These are phyloP conservation scores for Oenanthe melanoleuca DNA, from an alignment of 2,113 vertebrate genomes.

Conservation along the genomic window DNA sequence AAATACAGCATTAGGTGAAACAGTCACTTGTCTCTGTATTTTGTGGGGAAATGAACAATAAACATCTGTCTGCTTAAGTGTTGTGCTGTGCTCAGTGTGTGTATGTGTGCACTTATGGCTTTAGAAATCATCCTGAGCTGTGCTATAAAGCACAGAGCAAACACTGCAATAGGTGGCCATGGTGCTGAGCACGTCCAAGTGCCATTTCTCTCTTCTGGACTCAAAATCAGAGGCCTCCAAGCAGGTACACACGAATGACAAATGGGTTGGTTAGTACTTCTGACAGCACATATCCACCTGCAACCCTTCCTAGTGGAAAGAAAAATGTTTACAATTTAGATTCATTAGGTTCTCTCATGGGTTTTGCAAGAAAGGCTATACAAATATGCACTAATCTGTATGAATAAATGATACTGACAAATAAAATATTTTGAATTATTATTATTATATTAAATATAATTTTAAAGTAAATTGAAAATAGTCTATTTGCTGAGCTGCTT, in stretches of 20 bases:
- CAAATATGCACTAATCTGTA: neutral
- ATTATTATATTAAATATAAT: neutral
- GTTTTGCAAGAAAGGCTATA: neutral
- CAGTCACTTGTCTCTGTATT: neutral
- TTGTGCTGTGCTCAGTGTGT: neutral
- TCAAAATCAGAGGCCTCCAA: neutral
- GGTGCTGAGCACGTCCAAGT: neutral
- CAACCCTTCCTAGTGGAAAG: neutral
- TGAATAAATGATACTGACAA: neutral
- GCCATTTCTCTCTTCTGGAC: neutral
- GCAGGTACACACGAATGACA: neutral
- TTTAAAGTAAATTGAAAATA: neutral
- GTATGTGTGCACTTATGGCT: neutral
- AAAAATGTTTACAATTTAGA: slow-evolving; percentile 21
- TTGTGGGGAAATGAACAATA: neutral
- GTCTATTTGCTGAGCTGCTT: neutral
- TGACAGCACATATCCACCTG: neutral
- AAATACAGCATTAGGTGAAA: neutral
- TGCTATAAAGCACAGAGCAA: neutral
- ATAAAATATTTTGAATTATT: neutral
- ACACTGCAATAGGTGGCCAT: neutral
- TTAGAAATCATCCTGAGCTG: neutral
- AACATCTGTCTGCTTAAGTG: neutral
- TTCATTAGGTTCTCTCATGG: neutral
- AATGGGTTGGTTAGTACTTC: neutral